Evolutionary conservation across 2,888 invertebrate species (phyloP), one percentile per base, ranked within the genome.

Genomic region (Hyposoter didymator): DNA sequence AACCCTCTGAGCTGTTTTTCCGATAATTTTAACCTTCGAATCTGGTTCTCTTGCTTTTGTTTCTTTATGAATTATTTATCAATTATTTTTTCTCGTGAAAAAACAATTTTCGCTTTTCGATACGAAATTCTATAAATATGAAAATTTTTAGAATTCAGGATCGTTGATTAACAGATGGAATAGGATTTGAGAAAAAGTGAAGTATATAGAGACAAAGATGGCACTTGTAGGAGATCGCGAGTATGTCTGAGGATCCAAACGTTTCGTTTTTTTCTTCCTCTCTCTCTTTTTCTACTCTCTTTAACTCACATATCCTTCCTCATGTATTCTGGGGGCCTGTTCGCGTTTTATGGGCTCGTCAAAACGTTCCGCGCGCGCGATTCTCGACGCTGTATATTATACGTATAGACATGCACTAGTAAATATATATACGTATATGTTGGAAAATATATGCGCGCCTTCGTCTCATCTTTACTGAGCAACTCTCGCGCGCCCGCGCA

Each of bases 341-440:
- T 90, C 88, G 90, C 84, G 90, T 92, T 92, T 92, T 92, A 92
- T 91, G 92, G 90, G 91, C 90, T 91, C 92, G 91, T 92, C 90
- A 92, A 92, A 92, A 91, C 90, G 91, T 90, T 92, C 89, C 89
- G 91, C 78, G 82, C 81, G 82, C 84, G 84, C 90, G 90, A 91
- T 92, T 91, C 91, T 90, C 86, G 78, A 74, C 88, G 90, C 91
- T 91, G 92, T 91, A 85, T 85, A 85, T 85, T 82, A 82, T 45
- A 32, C 64, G 49, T 70, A 70, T 62, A 39, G 39, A 55, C 28
- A 28, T 28, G 28, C 28, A 74, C 64, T 79, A 19, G 52, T 28
- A 67, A 32, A 32, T 43, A 45, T 55, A 66, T 19, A 55, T 19
- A 66, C 32, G 35, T 22, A 35, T 67, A 39, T 43, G 45, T 66